Base-by-base conservation (phyloP, 2,797 vertebrate species). In the Poeciliopsis paucimaculata region DNA sequence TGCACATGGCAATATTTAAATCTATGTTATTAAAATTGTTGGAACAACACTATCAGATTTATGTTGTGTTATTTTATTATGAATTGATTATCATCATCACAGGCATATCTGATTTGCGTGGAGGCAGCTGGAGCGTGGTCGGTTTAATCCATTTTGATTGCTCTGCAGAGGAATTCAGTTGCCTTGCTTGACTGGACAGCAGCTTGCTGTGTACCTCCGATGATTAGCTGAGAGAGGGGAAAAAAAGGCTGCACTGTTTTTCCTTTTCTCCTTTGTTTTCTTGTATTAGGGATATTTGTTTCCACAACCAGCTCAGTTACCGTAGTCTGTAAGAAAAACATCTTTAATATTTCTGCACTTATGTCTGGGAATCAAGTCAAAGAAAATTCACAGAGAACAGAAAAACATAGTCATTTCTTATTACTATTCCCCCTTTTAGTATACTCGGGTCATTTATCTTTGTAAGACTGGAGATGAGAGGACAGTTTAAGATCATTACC, bases 1-100 rank as follows among this genome's bases (percentile, higher is more conserved):
- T 91, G 93, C 93, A 95, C 94, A 94, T 87, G 92, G 92, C 94
- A 94, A 94, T 95, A 95, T 95, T 95, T 92, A 95, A 95, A 95
- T 95, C 92, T 93, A 88, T 92, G 94, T 94, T 95, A 94, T 95
- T 95, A 95, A 95, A 96, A 95, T 84, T 95, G 93, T 95, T 94
- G 90, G 89, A 94, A 95, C 94, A 95, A 95, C 94, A 95, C 93
- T 92, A 94, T 95, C 89, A 94, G 93, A 95, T 95, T 95, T 92
- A 94, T 95, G 93, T 93, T 92, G 88, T 88, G 93, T 94, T 94
- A 93, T 94, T 94, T 93, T 94, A 95, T 94, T 94, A 94, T 94
- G 88, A 93, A 95, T 95, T 95, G 94, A 95, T 95, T 94, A 94
- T 91, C 92, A 93, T 93, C 90, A 93, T 94, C 91, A 91, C 90